These are phyloP conservation scores for Garrulus glandarius DNA, from an alignment of 2,797 vertebrate genomes.

Conservation along the genomic window DNA sequence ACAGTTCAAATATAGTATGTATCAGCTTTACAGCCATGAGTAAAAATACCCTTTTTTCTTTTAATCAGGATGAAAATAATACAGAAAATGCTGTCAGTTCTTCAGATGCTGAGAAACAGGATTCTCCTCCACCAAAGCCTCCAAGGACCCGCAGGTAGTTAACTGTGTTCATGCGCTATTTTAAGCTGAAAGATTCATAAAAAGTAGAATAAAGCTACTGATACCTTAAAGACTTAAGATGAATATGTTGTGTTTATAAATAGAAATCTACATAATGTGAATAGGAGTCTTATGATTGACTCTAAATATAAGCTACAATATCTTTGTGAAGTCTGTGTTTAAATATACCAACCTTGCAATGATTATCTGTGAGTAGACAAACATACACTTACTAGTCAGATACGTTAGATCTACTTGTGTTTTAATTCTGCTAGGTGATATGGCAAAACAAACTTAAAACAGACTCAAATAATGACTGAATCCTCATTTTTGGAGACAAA, in stretches of 20 bases:
- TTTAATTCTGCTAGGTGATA: neutral
- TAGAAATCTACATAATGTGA: neutral
- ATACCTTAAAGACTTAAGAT: neutral
- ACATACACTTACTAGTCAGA: neutral
- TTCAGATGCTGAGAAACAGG: conserved; percentile 85
- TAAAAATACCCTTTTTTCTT: neutral
- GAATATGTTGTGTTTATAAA: neutral
- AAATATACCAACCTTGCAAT: neutral
- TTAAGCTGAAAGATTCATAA: neutral
- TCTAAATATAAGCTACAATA: neutral
- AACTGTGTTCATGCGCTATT: neutral
- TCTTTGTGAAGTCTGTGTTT: neutral
- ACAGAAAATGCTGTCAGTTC: conserved; percentile 82
- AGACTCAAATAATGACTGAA: neutral
- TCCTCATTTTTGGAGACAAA: neutral
- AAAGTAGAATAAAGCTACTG: neutral
- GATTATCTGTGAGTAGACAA: neutral
- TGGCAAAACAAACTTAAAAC: neutral
- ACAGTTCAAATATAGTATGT: neutral
- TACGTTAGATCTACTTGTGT: neutral
- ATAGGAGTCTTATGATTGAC: neutral
- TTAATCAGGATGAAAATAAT: conserved; percentile 85
- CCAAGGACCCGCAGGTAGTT: conserved; percentile 89
- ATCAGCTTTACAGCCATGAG: neutral
- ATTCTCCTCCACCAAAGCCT: conserved; percentile 94